A percentile compares a stretch with the other conserved stretches of the same genome.
These are phyloP conservation scores for Hippasteria phrygiana DNA, from an alignment of 53 echinoderm and acorn worm species.

Conservation along the genomic window DNA sequence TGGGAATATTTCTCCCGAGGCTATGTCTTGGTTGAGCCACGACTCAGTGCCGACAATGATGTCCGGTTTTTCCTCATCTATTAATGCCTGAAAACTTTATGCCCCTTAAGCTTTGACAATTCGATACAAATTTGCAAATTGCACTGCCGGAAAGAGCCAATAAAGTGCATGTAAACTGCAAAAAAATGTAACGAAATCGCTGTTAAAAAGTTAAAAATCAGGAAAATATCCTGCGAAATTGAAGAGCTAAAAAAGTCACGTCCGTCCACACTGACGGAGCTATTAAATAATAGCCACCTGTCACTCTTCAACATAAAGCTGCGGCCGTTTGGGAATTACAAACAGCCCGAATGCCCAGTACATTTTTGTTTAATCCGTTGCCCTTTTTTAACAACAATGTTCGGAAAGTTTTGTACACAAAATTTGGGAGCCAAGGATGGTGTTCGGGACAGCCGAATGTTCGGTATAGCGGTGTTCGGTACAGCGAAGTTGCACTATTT, in stretches of 20 bases:
- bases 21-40: constrained; percentile 17
- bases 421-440: no score
- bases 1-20: constrained; percentile 36
- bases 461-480: no score
- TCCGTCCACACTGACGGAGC: background rate
- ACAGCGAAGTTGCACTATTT: no score
- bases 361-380: no score
- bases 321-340: no score
- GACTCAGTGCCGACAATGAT: background rate
- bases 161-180: background rate
- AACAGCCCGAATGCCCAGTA: no score
- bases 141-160: background rate
- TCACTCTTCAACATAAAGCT: no score
- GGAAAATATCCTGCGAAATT: background rate
- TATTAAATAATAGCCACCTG: no score
- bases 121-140: background rate
- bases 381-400: no score
- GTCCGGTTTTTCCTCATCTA: background rate
- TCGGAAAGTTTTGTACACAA: no score
- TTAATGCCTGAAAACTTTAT: background rate
- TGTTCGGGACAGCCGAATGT: no score
- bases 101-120: background rate
- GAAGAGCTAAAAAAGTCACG: background rate
- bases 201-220: background rate
- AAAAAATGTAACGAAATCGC: background rate